Percentiles rank a stretch among this genome's conserved stretches.
These are phyloP conservation scores for Turdus rufiventris DNA, from an alignment of 2,113 vertebrate genomes.

Conservation along the genomic window DNA sequence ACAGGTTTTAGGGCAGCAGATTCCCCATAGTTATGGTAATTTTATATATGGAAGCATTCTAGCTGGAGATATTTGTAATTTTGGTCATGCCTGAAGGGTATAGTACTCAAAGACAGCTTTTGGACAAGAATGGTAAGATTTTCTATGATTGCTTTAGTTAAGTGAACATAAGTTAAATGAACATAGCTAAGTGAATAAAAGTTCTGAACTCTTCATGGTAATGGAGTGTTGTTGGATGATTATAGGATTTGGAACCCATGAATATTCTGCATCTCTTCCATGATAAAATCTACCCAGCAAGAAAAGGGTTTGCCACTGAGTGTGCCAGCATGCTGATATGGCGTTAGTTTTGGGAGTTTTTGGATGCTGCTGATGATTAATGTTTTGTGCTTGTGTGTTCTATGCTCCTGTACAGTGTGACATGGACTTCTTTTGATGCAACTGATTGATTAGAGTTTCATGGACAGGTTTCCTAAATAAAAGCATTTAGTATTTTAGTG, in stretches of 20 bases:
- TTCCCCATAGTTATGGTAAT: neutral
- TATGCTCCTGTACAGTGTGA: neutral
- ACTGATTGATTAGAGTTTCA: neutral
- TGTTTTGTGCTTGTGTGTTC: conserved; percentile 24
- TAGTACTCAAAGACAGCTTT: neutral
- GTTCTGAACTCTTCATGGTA: neutral
- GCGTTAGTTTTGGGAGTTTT: neutral
- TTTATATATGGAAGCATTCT: neutral
- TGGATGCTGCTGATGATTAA: neutral
- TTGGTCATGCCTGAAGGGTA: neutral
- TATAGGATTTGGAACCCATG: conserved; percentile 70
- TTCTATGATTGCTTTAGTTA: neutral
- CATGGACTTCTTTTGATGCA: conserved; percentile 67
- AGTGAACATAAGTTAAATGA: neutral
- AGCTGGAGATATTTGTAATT: neutral
- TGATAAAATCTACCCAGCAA: conserved; percentile 50
- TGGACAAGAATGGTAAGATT: neutral
- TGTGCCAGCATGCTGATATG: conserved; percentile 68
- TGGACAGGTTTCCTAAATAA: neutral
- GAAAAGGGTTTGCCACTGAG: conserved; percentile 71
- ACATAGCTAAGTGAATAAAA: neutral
- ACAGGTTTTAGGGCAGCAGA: neutral
- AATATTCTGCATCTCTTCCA: conserved; percentile 60
- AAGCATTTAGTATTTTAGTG: neutral
- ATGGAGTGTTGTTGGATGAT: conserved; percentile 68